Base-by-base conservation (phyloP, 2,113 vertebrate species). In the Neodontobutis hainanensis region DNA sequence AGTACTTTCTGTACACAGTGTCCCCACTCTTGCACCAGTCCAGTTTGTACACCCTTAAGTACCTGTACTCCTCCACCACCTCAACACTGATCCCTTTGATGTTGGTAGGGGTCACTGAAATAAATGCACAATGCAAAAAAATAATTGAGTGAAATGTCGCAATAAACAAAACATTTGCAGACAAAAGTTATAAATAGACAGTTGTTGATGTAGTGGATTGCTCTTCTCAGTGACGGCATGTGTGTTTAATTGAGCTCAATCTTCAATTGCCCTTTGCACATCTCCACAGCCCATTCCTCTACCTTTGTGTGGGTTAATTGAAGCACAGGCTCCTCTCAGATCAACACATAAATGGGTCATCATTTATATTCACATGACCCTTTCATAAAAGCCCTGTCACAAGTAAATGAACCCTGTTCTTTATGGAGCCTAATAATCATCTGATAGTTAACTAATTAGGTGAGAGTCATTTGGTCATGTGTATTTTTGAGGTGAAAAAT, bases 211-310 rank as follows among this genome's bases (percentile, higher is more conserved):
- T 51, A 57, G 69, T 62, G 38, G 60, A 75, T 69, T 14, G 35
- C 58, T 14, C 14, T 38, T 71, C 40, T 57, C 36, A 35, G 5
- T 68, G 53, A 34, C 77, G 60, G 52, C 61, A 71, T 32, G 68
- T 65, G 47, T 71, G 64, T 49, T 86, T 86, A 82, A 88, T 87
- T 86, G 66, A 75, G 58, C 67, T 68, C 64, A 56, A 68, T 67
- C 51, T 73, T 4, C 3, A 7, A 58, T 58, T 64, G 66, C 38
- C 74, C 65, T 72, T 74, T 68, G 68, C 65, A 64, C 62, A 11
- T 48, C 47, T 49, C 68, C 50, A 35, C 44, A 11, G 47, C 63
- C 51, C 55, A 64, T 27, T 61, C 65, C 56, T 58, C n/a, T 55
- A 55, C 58, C 63, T 64, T 53, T 47, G 35, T 45, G 3, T 36